These are phyloP conservation scores for Mionectes macconnelli DNA, from an alignment of 2,113 vertebrate genomes.

Conservation along the genomic window DNA sequence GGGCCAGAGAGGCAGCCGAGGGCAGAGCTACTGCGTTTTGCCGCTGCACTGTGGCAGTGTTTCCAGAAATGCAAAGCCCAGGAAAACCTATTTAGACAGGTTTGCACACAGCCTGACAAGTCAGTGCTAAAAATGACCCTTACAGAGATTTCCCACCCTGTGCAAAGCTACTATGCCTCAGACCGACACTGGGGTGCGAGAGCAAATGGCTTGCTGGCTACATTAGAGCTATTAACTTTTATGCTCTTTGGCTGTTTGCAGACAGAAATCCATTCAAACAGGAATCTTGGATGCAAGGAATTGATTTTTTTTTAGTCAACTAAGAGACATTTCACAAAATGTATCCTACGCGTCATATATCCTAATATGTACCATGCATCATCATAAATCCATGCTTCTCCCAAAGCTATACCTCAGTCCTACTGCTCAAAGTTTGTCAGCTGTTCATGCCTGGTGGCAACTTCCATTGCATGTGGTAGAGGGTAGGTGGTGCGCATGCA, in stretches of 20 bases:
- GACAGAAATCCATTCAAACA: not conserved
- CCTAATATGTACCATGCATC: not conserved
- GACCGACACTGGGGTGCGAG: not conserved
- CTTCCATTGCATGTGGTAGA: not conserved
- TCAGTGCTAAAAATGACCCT: not conserved
- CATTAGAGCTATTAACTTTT: not conserved
- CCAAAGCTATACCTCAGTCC: not conserved
- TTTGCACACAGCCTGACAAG: not conserved
- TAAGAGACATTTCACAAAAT: not conserved
- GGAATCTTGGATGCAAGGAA: not conserved
- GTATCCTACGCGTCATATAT: not conserved
- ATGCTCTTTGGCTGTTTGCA: not conserved
- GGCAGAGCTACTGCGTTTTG: not conserved
- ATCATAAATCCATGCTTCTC: not conserved
- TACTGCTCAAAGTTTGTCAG: not conserved
- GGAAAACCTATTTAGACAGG: not conserved
- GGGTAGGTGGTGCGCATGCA: not conserved
- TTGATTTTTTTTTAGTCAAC: not conserved
- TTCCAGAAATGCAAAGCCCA: not conserved
- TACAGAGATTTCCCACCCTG: not conserved
- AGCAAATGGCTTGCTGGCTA: not conserved
- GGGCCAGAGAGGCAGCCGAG: fast-evolving
- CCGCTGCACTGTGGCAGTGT: fast-evolving
- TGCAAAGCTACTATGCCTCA: not conserved
- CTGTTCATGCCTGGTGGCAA: not conserved